Evolutionary conservation across 2,888 invertebrate species (phyloP).

Genomic region (Hesperia comma): DNA sequence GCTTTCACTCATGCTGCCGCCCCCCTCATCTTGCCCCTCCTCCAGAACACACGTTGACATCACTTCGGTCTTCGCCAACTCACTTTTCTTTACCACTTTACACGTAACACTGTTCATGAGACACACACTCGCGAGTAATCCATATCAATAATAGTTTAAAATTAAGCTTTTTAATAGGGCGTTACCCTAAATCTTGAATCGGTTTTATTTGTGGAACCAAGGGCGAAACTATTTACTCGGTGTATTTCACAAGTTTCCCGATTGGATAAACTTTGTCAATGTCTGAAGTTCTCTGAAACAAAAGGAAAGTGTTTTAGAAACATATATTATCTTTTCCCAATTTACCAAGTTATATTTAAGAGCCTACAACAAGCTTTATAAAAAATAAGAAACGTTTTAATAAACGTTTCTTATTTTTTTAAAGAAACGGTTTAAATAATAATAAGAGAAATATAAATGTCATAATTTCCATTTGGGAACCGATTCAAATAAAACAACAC

Average conservation of each 20-base stretch:
- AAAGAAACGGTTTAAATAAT: no score
- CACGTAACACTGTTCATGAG: slow-evolving; percentile 1
- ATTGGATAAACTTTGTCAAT: slow-evolving; percentile 6
- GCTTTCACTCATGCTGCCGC: slow-evolving; percentile 44
- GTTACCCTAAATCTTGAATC: not conserved
- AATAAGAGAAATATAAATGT: no score
- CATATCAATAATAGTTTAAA: not conserved
- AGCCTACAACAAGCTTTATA: no score
- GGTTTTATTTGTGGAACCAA: not conserved
- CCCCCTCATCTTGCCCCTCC: slow-evolving; percentile 67
- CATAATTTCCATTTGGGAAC: no score
- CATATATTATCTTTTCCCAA: not conserved
- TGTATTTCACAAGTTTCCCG: slow-evolving; percentile 5
- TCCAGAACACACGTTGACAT: slow-evolving; percentile 78
- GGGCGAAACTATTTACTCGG: not conserved
- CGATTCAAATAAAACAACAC: no score
- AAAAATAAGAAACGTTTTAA: no score
- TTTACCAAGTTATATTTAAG: not conserved
- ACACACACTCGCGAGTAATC: not conserved
- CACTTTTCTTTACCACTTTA: not conserved
- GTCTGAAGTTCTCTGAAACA: slow-evolving; percentile 31
- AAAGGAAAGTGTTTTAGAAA: slow-evolving; percentile 12
- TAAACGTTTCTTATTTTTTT: no score
- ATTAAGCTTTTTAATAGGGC: not conserved
- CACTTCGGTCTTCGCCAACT: slow-evolving; percentile 10